These are phyloP conservation scores for Prionchulus punctatus DNA, from an alignment of 2,888 invertebrate genomes.

Conservation along the genomic window DNA sequence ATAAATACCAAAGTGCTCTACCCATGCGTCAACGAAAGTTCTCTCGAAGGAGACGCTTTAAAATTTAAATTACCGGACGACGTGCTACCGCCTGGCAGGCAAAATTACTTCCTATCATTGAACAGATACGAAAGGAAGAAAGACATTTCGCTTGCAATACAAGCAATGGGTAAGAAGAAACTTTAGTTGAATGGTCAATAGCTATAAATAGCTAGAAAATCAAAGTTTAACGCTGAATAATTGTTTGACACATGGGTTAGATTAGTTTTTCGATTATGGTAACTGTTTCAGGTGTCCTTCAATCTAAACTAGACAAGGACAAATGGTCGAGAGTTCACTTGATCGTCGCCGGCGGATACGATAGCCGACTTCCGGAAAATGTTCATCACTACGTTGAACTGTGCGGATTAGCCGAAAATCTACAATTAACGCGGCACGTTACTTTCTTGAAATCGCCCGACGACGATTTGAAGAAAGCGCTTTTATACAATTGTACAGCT, in stretches of 20 bases:
- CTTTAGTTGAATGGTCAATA: too few species aligned
- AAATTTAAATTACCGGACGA: conserved; percentile 13
- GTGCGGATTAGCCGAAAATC: conserved; percentile 45
- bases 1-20: conserved; percentile 66
- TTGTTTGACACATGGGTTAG: not conserved
- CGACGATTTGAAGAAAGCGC: conserved; percentile 61
- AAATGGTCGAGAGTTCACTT: conserved; percentile 42
- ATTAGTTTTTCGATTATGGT: not conserved
- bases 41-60: conserved; percentile 13
- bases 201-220: not conserved
- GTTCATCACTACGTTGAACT: conserved; percentile 65
- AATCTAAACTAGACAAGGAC: conserved; percentile 11
- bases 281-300: conserved; percentile 20
- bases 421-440: conserved; percentile 43
- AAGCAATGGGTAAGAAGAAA: conserved; percentile 49
- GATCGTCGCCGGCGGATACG: conserved; percentile 90
- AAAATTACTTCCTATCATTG: conserved; percentile 62
- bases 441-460: conserved; percentile 71
- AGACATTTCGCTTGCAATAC: conserved; percentile 66
- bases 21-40: conserved; percentile 69
- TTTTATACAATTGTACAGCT: conserved; percentile 58
- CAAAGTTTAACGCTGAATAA: not conserved
- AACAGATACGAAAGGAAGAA: conserved; percentile 96
- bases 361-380: conserved; percentile 69
- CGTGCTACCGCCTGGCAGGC: conserved; percentile 24